phyloP scores from a whole-genome alignment of 2,113 vertebrate species.

The Nyctibius bracteatus region DNA sequence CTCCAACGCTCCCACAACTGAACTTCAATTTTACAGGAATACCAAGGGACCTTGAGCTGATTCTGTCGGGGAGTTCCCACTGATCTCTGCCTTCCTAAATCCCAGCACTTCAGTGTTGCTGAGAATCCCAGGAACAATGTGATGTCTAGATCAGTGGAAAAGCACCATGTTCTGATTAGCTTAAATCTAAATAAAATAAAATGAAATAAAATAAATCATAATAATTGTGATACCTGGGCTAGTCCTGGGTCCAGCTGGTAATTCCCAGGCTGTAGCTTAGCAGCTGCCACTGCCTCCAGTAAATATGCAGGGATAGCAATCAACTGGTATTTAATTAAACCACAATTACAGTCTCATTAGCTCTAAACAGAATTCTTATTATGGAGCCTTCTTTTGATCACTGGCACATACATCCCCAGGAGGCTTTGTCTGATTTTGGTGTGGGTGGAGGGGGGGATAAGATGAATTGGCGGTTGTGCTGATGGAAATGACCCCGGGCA shows the following conservation, averaged over 20 bases:
- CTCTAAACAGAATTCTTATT: background rate
- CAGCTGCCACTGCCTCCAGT: background rate
- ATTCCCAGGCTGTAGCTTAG: background rate
- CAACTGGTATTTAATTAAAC: background rate
- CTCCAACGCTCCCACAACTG: accelerated
- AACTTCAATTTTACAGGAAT: background rate
- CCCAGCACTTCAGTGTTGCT: background rate
- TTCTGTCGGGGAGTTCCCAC: background rate
- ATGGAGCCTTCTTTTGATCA: background rate
- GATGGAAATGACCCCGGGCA: background rate
- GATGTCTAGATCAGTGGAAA: background rate
- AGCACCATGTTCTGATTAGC: background rate
- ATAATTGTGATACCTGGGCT: background rate
- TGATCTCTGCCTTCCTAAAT: background rate
- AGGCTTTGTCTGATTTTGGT: background rate
- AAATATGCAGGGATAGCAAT: background rate
- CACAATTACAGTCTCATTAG: background rate
- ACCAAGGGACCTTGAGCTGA: background rate
- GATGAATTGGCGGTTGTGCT: background rate
- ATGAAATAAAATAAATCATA: background rate
- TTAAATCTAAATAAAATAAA: background rate
- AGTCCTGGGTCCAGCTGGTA: background rate
- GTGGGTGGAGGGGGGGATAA: no score
- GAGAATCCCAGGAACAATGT: background rate
- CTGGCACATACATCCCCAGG: background rate